Base-by-base conservation (phyloP, 2,113 vertebrate genomes). In the Apteryx mantelli region DNA sequence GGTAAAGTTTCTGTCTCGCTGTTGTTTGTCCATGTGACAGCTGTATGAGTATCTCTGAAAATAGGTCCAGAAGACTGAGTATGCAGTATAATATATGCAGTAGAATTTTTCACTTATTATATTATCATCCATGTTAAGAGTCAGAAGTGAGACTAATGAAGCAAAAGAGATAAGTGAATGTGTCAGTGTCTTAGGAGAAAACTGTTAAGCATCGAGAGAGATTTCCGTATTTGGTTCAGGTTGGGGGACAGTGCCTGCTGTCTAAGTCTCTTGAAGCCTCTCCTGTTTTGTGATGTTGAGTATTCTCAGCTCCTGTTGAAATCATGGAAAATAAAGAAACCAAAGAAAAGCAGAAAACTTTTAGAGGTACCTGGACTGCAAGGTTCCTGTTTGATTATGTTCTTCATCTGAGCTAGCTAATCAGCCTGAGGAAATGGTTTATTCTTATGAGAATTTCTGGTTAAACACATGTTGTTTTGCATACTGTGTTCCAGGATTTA, bases 381-480 rank as follows among this genome's bases (percentile, higher is more conserved):
- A 53, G 55, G 50, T 92, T 69, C 66, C 64, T 52, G 24, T 68
- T 58, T 88, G 66, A 6, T 88, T 88, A 38, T 25, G 19, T 90
- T 26, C 68, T 90, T 81, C 69, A 69, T 83, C 46, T 91, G 53
- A 91, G 60, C 36, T 48, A 80, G 75, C 36, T 89, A 30, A 83
- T 93, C 71, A 89, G 55, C 42, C 64, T 70, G 64, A 88, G 4
- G 4, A 91, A 95, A 75, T 16, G 16, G 40, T 91, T 53, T 81
- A 88, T 65, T 95, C 82, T 94, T 95, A 92, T 96, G 96, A 95
- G 95, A 87, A 85, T 94, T 96, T 97, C 60, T 95, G 82, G 66
- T 4, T 46, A 88, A 95, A 78, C 91, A 94, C 5, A 1, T 93
- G 88, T 93, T 97, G 79, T 94, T 97, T 97, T 96, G 91, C 89